These are phyloP conservation scores for Gymnorhina tibicen DNA, from an alignment of 2,113 vertebrate species.

Conservation along the genomic window DNA sequence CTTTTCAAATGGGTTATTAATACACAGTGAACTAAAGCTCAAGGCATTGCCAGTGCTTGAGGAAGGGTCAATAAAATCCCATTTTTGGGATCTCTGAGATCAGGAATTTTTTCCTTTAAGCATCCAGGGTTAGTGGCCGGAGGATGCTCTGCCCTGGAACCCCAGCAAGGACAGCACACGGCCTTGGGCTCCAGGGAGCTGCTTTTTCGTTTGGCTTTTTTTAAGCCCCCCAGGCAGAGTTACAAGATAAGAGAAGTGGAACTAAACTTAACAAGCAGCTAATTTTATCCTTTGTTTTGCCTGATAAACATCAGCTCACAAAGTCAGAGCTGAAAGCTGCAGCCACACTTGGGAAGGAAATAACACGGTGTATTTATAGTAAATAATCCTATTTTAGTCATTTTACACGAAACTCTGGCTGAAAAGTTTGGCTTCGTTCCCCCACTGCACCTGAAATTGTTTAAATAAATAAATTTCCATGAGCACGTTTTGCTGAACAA, in stretches of 20 bases:
- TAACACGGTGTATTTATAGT: background rate
- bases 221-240: background rate
- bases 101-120: background rate
- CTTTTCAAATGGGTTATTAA: background rate
- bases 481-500: background rate
- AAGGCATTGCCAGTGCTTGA: background rate
- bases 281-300: background rate
- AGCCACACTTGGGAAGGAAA: background rate
- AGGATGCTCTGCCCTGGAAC: background rate
- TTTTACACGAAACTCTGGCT: background rate
- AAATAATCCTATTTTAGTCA: background rate
- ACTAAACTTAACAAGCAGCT: background rate
- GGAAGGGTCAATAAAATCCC: rapidly evolving
- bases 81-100: background rate
- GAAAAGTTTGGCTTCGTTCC: background rate
- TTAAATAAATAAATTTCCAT: background rate
- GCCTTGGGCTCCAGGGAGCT: background rate
- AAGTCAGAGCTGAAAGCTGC: background rate
- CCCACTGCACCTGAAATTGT: background rate
- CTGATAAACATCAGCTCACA: background rate
- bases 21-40: background rate
- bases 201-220: background rate
- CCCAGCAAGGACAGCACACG: background rate
- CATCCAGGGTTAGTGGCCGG: background rate
- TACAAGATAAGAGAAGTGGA: background rate